Percentiles rank a stretch among this genome's conserved stretches.
Evolutionary conservation across 2,113 vertebrate species (phyloP).

Genomic region (Circaetus cinerascens): DNA sequence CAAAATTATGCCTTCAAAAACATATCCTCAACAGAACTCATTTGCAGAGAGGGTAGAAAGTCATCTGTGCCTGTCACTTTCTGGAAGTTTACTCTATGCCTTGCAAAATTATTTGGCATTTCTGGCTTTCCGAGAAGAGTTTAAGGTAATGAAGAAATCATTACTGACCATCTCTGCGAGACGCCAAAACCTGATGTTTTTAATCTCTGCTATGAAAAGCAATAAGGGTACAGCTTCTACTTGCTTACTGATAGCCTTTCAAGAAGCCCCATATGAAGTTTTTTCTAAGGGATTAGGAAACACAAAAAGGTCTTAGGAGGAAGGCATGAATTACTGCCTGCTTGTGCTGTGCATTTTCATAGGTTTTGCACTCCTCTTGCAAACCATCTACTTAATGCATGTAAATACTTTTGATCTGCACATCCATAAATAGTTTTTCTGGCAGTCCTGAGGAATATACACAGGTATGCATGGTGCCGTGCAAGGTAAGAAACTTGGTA

Average conservation of each 20-base stretch:
- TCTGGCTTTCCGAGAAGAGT: background rate
- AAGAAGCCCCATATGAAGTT: rapidly evolving
- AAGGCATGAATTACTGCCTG: background rate
- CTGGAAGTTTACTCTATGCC: background rate
- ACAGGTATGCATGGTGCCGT: background rate
- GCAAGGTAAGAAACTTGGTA: background rate
- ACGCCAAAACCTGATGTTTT: background rate
- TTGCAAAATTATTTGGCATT: background rate
- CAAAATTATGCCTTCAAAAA: background rate
- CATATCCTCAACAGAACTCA: background rate
- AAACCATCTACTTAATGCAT: background rate
- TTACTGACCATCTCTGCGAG: background rate
- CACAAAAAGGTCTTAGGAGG: background rate
- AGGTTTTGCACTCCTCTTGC: background rate
- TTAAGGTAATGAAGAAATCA: background rate
- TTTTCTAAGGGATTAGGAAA: background rate
- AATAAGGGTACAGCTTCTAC: background rate
- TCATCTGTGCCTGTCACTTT: background rate
- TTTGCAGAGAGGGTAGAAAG: background rate
- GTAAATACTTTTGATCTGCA: background rate
- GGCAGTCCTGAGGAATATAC: background rate
- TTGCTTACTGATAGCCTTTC: background rate
- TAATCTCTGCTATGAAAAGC: background rate
- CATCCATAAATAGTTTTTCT: background rate
- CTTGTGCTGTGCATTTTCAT: background rate